These are phyloP conservation scores for Pollachius pollachius DNA, from an alignment of 2,113 vertebrate genomes.

Conservation along the genomic window DNA sequence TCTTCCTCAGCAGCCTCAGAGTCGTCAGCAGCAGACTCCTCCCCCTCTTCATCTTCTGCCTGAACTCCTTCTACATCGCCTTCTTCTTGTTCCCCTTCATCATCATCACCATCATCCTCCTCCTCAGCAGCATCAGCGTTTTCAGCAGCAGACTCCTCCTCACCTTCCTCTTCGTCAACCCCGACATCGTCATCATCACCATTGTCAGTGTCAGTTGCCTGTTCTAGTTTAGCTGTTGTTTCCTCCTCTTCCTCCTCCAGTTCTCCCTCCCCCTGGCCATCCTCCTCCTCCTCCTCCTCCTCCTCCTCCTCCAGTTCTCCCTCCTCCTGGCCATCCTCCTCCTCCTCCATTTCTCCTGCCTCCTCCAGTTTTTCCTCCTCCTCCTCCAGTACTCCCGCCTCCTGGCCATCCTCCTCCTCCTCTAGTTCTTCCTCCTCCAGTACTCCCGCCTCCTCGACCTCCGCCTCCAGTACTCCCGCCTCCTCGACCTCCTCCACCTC, in stretches of 20 bases:
- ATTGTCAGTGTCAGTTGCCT: not conserved
- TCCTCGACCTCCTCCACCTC: not conserved
- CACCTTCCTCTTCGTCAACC: not conserved
- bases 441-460: conserved; percentile 41
- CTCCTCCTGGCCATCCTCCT: conserved; percentile 6
- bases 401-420: conserved; percentile 8
- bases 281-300: conserved; percentile 38
- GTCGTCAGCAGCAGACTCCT: not conserved
- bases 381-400: conserved; percentile 44
- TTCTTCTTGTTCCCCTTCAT: conserved; percentile 5
- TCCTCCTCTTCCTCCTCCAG: conserved; percentile 7
- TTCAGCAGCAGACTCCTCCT: not conserved
- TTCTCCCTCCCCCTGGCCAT: conserved; percentile 21
- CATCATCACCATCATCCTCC: not conserved
- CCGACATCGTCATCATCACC: conserved; percentile 8
- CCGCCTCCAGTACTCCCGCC: conserved; percentile 11
- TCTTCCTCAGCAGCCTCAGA: conserved; percentile 3
- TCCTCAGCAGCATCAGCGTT: conserved; percentile 1
- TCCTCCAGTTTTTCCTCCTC: conserved; percentile 4
- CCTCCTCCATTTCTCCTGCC: conserved; percentile 44
- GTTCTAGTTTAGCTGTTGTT: not conserved
- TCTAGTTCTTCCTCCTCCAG: conserved; percentile 18
- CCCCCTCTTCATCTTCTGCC: conserved; percentile 3
- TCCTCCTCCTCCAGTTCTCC: conserved; percentile 27
- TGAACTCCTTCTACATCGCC: not conserved